Evolutionary conservation across 1,140 invertebrate genomes (phyloP), one percentile per base, ranked within the genome.

Genomic region (Carcinoscorpius rotundicauda): DNA sequence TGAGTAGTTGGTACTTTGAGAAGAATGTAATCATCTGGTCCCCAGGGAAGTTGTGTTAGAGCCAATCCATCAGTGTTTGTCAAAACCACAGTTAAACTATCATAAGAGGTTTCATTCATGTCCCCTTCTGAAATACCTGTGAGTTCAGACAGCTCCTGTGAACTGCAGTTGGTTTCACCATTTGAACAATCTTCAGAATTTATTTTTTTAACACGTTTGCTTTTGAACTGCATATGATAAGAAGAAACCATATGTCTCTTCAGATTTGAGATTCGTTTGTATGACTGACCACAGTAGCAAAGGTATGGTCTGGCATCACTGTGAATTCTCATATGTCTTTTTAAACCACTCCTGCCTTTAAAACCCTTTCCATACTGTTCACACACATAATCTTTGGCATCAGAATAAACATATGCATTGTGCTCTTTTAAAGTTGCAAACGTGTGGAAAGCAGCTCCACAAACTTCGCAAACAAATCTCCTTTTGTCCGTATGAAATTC

Each of bases 381-480:
- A 66, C 77, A 78, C 5, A 66, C 60, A 62, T 73, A 77, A 48
- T 70, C 61, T 56, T 74, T 64, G 8, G 69, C 69, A 52, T 76
- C 73, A 57, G 69, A 76, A 67, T 78, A 76, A 53, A 76, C 75
- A 64, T 76, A 76, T 48, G 70, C 71, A 68, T 75, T 72, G 53
- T 78, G 76, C 64, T 74, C 75, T 62, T 77, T 75, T 10, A 78
- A 71, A 3, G 75, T 77, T 62, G 73, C 74, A 60, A 75, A 74
- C 10, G 75, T 71, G 55, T 77, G 76, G 68, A 78, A 78, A 58
- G 75, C 71, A 56, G 72, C 67, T 4, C 76, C 77, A 68, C 77
- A 78, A 4, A 77, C 62, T 63, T 78, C 77, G 69, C 77, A 78
- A 51, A 77, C 70, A 66, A 75, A 78, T 52, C 75, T 73, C 6